These are phyloP conservation scores for Neogobius melanostomus DNA, from an alignment of 2,113 vertebrate species.

Conservation along the genomic window DNA sequence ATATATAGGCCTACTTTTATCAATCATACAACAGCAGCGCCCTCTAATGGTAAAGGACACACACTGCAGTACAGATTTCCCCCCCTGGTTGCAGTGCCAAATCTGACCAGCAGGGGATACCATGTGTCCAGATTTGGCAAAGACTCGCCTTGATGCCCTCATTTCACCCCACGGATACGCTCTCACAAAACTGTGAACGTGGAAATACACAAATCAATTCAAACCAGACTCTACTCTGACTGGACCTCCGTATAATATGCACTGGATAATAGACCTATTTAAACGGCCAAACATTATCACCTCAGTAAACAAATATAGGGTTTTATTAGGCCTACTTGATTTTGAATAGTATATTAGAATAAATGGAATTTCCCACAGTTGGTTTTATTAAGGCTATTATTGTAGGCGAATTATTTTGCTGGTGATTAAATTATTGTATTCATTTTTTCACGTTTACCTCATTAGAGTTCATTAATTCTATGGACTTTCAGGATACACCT, in stretches of 20 bases:
- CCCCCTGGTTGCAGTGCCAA: constrained; percentile 22
- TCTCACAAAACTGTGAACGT: constrained; percentile 32
- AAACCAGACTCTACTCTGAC: background rate
- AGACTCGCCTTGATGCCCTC: constrained; percentile 26
- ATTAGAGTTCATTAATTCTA: too few relatives aligned
- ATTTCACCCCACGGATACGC: constrained; percentile 24
- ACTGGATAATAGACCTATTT: too few relatives aligned
- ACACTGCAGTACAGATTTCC: constrained; percentile 2
- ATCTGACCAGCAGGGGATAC: constrained; percentile 49
- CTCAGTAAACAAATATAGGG: too few relatives aligned
- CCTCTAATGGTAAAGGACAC: constrained; percentile 37
- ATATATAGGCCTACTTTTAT: background rate
- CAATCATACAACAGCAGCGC: constrained; percentile 18
- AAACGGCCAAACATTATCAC: too few relatives aligned
- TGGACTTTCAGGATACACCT: too few relatives aligned
- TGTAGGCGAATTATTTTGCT: too few relatives aligned
- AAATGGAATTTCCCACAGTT: too few relatives aligned
- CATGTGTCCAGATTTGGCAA: constrained; percentile 39
- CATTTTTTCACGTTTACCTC: too few relatives aligned
- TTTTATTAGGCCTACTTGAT: too few relatives aligned
- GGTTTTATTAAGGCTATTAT: too few relatives aligned
- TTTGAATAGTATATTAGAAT: too few relatives aligned
- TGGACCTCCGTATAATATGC: background rate
- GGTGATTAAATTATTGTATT: too few relatives aligned
- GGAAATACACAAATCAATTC: constrained; percentile 17